A percentile compares a stretch with the other conserved stretches of the same genome.
Conservation (phyloP, 2,888 invertebrate species). For the Dicyrtomina minuta region DNA sequence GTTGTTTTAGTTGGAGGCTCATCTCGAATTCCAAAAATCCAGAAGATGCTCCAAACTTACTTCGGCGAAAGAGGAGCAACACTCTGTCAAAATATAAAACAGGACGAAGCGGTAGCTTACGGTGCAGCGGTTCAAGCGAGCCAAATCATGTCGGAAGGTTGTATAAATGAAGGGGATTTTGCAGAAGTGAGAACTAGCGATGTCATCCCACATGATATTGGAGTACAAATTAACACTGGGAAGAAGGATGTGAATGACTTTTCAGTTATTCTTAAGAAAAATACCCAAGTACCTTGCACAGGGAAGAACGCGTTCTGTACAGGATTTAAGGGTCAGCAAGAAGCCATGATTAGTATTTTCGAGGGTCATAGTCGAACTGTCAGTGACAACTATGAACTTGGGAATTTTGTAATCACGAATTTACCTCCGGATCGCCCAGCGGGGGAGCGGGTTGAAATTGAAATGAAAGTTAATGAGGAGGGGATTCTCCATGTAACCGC, state of each 20-base stretch:
- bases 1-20: constrained; percentile 43
- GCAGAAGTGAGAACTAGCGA: too few species aligned
- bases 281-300: constrained; percentile 19
- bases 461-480: constrained; percentile 1
- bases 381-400: neutral
- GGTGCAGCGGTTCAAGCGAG: constrained; percentile 36
- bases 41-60: constrained; percentile 14
- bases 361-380: constrained; percentile 3
- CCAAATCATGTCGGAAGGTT: too few species aligned
- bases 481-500: constrained; percentile 13
- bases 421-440: neutral
- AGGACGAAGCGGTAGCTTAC: constrained; percentile 23
- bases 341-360: neutral
- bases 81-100: neutral
- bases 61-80: constrained; percentile 18
- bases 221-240: constrained; percentile 2
- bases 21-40: constrained; percentile 25
- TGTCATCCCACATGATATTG: constrained; percentile 28
- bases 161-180: too few species aligned
- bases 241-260: neutral
- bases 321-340: neutral
- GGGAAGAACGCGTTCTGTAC: neutral
- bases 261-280: constrained; percentile 22
- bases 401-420: neutral
- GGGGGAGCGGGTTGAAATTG: neutral